Conservation (phyloP, 2,888 invertebrate genomes). For the Halictus ligatus region DNA sequence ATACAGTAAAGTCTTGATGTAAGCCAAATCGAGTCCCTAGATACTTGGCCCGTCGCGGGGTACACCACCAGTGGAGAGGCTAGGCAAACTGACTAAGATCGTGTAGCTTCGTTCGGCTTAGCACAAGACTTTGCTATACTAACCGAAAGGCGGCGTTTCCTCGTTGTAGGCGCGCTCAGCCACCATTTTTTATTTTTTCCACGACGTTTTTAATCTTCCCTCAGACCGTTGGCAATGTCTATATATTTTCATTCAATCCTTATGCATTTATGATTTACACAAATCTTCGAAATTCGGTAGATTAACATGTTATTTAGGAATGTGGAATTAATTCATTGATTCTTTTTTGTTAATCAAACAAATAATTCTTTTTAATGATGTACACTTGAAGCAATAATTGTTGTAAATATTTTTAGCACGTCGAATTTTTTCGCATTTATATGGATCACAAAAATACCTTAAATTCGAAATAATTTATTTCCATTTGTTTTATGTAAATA, state of each 20-base stretch:
- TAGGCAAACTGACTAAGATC: too few species aligned
- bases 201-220: background rate
- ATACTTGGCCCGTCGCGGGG: too few species aligned
- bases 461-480: too few species aligned
- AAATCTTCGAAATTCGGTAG: background rate
- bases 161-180: background rate
- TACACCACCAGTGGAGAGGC: too few species aligned
- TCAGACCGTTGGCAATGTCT: background rate
- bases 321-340: background rate
- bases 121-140: background rate
- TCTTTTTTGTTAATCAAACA: background rate
- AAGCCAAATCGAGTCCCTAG: too few species aligned
- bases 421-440: too few species aligned
- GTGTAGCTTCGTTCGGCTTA: too few species aligned
- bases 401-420: too few species aligned
- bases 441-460: too few species aligned
- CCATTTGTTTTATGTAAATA: too few species aligned
- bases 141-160: background rate
- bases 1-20: too few species aligned
- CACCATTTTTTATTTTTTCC: background rate
- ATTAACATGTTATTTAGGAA: background rate
- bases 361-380: background rate
- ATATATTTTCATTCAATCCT: background rate
- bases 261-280: background rate
- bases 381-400: too few species aligned